A percentile compares a stretch with the other conserved stretches of the same genome.
Evolutionary conservation across 2,797 vertebrate genomes (phyloP).

Genomic region (Ara ararauna): DNA sequence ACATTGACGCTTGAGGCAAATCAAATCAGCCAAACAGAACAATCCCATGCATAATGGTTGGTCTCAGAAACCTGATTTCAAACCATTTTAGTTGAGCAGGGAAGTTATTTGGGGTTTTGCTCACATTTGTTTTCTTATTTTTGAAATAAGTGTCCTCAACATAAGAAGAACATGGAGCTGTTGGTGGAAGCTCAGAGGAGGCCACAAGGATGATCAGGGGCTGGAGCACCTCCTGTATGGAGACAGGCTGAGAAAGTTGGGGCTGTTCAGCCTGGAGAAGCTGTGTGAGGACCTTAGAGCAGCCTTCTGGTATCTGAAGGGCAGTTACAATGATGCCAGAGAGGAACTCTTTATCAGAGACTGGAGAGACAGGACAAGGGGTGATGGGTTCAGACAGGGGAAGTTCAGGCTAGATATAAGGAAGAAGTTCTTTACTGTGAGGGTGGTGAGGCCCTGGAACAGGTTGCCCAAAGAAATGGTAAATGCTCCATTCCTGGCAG

Average conservation of each 20-base stretch:
- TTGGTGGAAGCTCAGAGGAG: neutral
- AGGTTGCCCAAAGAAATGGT: neutral
- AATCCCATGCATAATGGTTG: neutral
- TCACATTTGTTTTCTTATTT: neutral
- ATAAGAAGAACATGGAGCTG: neutral
- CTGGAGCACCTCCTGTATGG: neutral
- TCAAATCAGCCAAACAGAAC: conserved; percentile 29
- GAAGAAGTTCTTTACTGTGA: neutral
- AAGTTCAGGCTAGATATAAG: neutral
- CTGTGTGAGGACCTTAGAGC: neutral
- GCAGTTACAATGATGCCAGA: neutral
- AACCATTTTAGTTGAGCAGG: neutral
- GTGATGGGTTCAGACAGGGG: neutral
- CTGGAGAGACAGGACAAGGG: neutral
- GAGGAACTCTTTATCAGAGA: neutral
- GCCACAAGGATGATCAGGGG: neutral
- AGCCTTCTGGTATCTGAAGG: neutral
- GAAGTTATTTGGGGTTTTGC: neutral
- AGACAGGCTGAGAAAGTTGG: neutral
- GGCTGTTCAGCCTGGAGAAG: neutral
- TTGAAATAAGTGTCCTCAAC: neutral
- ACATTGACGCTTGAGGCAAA: neutral
- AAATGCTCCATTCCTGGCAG: neutral
- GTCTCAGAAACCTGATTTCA: neutral
- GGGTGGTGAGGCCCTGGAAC: neutral